phyloP scores from a whole-genome alignment of 2,797 vertebrate species.

The Myoxocephalus aenaeus region DNA sequence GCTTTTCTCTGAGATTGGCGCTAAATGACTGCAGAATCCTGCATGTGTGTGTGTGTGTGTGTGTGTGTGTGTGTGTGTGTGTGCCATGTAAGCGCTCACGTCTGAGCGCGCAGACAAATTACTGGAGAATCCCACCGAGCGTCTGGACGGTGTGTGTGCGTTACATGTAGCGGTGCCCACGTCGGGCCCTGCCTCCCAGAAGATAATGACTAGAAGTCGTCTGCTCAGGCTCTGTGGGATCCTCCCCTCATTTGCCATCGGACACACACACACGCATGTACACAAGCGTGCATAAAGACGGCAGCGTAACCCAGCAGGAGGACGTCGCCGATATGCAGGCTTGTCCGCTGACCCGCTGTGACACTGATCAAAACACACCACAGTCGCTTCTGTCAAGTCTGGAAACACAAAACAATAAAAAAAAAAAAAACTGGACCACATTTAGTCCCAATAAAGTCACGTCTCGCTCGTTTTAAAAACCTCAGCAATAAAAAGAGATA shows the following conservation, averaged over 20 bases:
- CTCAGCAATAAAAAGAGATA: constrained; percentile 18
- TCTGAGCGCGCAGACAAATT: constrained; percentile 55
- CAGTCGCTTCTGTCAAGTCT: constrained; percentile 47
- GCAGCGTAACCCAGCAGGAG: constrained; percentile 46
- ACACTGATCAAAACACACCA: constrained; percentile 74
- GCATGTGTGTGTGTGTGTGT: constrained; percentile 1
- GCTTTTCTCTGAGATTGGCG: constrained; percentile 32
- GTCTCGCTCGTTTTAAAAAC: constrained; percentile 33
- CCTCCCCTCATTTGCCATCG: constrained; percentile 68
- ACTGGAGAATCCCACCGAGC: constrained; percentile 52
- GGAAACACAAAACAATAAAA: constrained; percentile 40
- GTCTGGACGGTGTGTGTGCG: constrained; percentile 40
- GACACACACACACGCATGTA: constrained; percentile 33
- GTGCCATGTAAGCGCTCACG: constrained; percentile 27
- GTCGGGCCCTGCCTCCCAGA: constrained; percentile 55
- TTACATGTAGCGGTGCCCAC: constrained; percentile 25
- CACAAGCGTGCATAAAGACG: constrained; percentile 26
- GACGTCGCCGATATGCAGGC: constrained; percentile 45
- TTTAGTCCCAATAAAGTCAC: constrained; percentile 38
- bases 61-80: constrained; percentile 16
- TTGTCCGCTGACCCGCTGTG: constrained; percentile 68
- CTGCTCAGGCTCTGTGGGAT: constrained; percentile 53
- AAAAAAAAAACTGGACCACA: constrained; percentile 19
- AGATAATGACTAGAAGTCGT: constrained; percentile 71
- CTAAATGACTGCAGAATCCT: constrained; percentile 64